Evolutionary conservation across 2,888 invertebrate species (phyloP), one percentile per base, ranked within the genome.

Genomic region (Phlogophora meticulosa): DNA sequence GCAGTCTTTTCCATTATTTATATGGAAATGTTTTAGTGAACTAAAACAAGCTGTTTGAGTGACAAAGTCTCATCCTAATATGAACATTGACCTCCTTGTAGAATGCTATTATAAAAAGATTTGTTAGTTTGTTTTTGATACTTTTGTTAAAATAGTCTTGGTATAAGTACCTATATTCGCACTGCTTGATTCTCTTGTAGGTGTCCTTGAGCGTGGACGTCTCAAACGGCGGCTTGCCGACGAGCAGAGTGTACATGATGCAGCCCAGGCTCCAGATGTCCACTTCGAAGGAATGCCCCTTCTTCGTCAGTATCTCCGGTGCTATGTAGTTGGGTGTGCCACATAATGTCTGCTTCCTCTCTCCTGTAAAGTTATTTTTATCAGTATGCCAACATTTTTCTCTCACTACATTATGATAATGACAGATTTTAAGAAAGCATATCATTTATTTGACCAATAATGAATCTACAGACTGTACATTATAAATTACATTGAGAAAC

Each of bases 251-350:
- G 93, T 99, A 99, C 98, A 99, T 97, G 83, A 99, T 99, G 93
- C 99, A 99, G n/a, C 99, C 99, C 87, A 99, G 97, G 36, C 99
- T 99, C 99, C 99, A 99, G 76, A 99, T 97, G 93, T 99, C 99
- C 10, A 99, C 99, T 96, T 99, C 99, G 90, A 98, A 99, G 45
- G 99, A 99, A 93, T 99, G 99, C 0, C 99, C 99, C 89, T 98
- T 98, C 93, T 99, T 99, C 52, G 97, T 98, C 83, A 99, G 95
- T 86, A 99, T 99, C 94, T 99, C 99, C 0, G 99, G 99, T 0
- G 99, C 99, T 84, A 99, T 99, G 91, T 99, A 99, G 94, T 99
- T 99, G 1, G 99, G 99, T 7, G 99, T 99, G n/a, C 99, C 99
- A 89, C 99, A 99, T 52, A 99, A 95, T 15, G 99, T 99, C 93